Evolutionary conservation across 2,888 invertebrate genomes (phyloP), one percentile per base, ranked within the genome.

Genomic region (Anthoptus insignis): DNA sequence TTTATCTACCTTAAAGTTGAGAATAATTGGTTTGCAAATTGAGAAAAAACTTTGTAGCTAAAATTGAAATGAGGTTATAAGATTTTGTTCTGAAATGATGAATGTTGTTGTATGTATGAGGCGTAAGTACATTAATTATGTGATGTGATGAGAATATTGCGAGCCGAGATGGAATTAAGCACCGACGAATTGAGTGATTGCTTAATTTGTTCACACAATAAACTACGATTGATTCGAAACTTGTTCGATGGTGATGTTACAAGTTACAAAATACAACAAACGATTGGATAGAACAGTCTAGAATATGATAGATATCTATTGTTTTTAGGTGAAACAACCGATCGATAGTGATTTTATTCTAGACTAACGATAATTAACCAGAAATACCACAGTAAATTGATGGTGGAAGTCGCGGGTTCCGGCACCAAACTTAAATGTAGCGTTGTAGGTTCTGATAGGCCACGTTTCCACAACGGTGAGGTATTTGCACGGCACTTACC

Each of bases 161-260:
- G 45, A 45, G 45, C 45, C 45, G 45, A 45, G 6, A 8, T 45
- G 5, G 21, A 45, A 45, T 45, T 45, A 45, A 45, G 45, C 45
- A 45, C 45, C 45, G 45, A 45, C 21, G 45, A 45, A 45, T n/a
- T n/a, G 14, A 45, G 19, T 45, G 45, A 45, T 45, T 45, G 45
- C 45, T 19, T 45, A 45, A 45, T 21, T 16, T 45, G 19, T 21
- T 45, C 45, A 21, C 21, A 45, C 45, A 45, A 45, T 45, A 45
- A 45, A 6, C 11, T 32, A 32, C 32, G 32, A 32, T 9, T 32
- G 11, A 3, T 32, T 32, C 7, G 7, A 32, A 32, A 32, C 11
- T 11, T 6, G 32, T 32, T 32, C 32, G 32, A 32, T 11, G 11
- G 32, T 32, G 32, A 3, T 9, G 11, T 42, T 27, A 32, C 6